Evolutionary conservation across 2,888 invertebrate species (phyloP).

Genomic region (Thysanoteuthis rhombus): DNA sequence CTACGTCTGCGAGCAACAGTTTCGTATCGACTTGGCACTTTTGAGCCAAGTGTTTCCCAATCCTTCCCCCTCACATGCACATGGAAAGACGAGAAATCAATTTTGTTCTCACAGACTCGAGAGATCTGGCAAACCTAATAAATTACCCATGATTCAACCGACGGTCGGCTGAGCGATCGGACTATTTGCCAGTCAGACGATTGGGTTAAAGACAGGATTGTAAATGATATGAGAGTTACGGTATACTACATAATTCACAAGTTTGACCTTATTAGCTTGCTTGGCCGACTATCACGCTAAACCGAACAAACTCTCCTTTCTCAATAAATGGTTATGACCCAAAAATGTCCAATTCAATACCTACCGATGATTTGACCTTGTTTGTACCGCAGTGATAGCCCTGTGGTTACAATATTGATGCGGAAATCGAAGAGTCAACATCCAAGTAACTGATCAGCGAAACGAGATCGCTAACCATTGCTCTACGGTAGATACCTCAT

Average conservation of each 20-base stretch:
- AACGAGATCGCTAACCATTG: no score
- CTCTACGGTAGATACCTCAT: no score
- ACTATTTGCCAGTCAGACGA: neutral
- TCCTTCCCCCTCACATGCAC: neutral
- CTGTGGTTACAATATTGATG: neutral
- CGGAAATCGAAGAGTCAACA: neutral
- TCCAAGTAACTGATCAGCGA: neutral
- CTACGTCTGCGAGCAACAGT: neutral
- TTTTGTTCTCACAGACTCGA: neutral
- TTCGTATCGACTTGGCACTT: conserved; percentile 12
- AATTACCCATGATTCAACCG: neutral
- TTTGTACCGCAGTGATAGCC: neutral
- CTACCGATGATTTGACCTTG: neutral
- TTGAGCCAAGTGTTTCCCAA: neutral
- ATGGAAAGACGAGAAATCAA: neutral
- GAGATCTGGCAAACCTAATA: neutral
- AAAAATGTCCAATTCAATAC: neutral
- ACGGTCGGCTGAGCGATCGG: neutral
- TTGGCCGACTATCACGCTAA: neutral
- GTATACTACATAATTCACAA: neutral
- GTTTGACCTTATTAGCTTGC: neutral
- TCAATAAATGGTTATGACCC: neutral
- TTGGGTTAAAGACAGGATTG: neutral
- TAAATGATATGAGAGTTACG: neutral
- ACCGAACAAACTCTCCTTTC: neutral